Evolutionary conservation across 2,113 vertebrate genomes (phyloP).

Genomic region (Azemiops feae): DNA sequence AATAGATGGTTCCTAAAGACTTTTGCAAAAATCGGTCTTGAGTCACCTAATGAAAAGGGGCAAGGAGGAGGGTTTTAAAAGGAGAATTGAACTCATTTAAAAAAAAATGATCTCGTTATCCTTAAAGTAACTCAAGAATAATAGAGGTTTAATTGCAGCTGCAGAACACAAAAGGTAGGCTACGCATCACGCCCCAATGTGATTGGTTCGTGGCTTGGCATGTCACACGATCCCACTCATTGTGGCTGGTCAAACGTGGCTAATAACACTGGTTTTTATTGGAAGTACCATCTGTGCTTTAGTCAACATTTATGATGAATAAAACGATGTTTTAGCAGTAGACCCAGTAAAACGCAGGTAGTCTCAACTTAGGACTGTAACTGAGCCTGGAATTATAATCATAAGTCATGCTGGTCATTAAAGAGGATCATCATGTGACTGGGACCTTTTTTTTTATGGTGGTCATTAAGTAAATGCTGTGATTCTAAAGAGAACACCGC

Average conservation of each 20-base stretch:
- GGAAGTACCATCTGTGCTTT: neutral
- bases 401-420: neutral
- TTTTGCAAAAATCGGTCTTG: neutral
- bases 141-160: neutral
- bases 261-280: neutral
- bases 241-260: neutral
- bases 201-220: neutral
- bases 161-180: neutral
- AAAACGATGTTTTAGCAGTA: neutral
- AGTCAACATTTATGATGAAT: neutral
- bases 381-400: neutral
- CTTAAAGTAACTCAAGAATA: too few relatives aligned
- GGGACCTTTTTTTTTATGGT: too few relatives aligned
- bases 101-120: neutral
- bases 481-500: neutral
- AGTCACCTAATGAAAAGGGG: neutral
- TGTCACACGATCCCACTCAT: neutral
- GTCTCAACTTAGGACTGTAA: neutral
- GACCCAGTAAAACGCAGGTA: neutral
- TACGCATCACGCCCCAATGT: neutral
- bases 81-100: neutral
- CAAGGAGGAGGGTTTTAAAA: neutral
- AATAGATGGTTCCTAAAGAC: neutral
- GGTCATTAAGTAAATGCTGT: neutral
- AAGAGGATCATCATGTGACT: neutral